phyloP scores from a whole-genome alignment of 2,113 vertebrate genomes.

The Antechinus flavipes region DNA sequence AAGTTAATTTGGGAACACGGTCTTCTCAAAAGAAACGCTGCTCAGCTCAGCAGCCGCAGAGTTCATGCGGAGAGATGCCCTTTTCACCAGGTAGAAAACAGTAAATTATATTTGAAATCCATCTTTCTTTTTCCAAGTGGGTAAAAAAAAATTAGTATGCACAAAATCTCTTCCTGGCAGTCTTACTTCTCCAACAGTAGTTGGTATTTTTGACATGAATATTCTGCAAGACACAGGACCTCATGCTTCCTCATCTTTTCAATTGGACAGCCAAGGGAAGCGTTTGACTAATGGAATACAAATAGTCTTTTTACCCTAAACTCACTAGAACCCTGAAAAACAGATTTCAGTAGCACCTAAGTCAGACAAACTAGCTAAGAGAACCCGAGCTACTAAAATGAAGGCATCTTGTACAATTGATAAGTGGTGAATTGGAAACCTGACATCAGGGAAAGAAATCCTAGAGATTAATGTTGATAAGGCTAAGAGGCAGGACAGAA shows the following conservation, averaged over 20 bases:
- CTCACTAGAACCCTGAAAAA: constrained; percentile 49
- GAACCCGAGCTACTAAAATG: constrained; percentile 58
- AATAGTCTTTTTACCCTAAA: constrained; percentile 55
- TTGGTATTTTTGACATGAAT: constrained; percentile 55
- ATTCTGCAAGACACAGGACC: constrained; percentile 17
- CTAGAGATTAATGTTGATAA: constrained; percentile 38
- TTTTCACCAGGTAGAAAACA: constrained; percentile 71
- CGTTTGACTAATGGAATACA: constrained; percentile 65
- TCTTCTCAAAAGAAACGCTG: constrained; percentile 76
- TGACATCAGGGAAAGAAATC: constrained; percentile 55
- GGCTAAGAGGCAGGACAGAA: neutral
- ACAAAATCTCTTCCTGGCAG: constrained; percentile 56
- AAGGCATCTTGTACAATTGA: constrained; percentile 64
- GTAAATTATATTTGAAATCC: constrained; percentile 66
- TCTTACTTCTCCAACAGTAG: constrained; percentile 49
- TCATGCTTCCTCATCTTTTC: constrained; percentile 53
- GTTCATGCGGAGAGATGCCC: constrained; percentile 76
- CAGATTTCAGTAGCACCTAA: constrained; percentile 67
- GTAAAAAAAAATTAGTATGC: constrained; percentile 56
- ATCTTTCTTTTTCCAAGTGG: constrained; percentile 72
- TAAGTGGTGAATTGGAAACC: constrained; percentile 67
- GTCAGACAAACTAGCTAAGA: constrained; percentile 73
- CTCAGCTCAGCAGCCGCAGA: constrained; percentile 73
- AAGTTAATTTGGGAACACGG: constrained; percentile 86
- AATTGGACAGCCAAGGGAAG: constrained; percentile 53